These are phyloP conservation scores for Corvus cornix DNA, from an alignment of 2,113 vertebrate genomes.

Conservation along the genomic window DNA sequence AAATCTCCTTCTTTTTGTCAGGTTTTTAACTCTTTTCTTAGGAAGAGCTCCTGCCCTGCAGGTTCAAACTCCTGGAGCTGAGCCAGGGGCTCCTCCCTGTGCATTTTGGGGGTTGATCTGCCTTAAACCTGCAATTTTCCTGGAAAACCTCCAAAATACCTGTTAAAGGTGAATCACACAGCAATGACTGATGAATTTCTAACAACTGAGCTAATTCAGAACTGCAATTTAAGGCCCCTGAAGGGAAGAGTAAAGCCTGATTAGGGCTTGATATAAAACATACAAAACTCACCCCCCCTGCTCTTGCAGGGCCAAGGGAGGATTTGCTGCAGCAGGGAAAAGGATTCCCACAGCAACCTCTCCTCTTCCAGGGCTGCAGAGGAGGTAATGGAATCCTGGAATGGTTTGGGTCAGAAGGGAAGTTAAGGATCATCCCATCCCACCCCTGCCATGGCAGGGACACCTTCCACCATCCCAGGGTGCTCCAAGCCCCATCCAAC, in stretches of 20 bases:
- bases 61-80: rapidly evolving
- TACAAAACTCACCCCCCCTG: rapidly evolving
- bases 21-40: neutral
- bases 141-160: rapidly evolving
- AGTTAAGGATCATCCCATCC: neutral
- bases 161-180: neutral
- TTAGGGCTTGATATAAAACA: rapidly evolving
- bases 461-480: neutral
- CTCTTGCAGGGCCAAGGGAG: rapidly evolving
- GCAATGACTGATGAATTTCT: rapidly evolving
- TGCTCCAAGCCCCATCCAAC: neutral
- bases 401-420: neutral
- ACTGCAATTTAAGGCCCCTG: rapidly evolving
- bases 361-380: neutral
- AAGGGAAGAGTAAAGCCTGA: neutral
- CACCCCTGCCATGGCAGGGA: neutral
- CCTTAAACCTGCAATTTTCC: neutral
- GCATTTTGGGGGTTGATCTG: too few species aligned
- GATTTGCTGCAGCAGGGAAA: neutral
- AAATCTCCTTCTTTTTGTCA: neutral
- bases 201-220: neutral
- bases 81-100: neutral
- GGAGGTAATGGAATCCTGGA: neutral
- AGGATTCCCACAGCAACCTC: neutral
- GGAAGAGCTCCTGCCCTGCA: neutral